Evolutionary conservation across 2,888 invertebrate genomes (phyloP).

Genomic region (Stenichneumon culpator): DNA sequence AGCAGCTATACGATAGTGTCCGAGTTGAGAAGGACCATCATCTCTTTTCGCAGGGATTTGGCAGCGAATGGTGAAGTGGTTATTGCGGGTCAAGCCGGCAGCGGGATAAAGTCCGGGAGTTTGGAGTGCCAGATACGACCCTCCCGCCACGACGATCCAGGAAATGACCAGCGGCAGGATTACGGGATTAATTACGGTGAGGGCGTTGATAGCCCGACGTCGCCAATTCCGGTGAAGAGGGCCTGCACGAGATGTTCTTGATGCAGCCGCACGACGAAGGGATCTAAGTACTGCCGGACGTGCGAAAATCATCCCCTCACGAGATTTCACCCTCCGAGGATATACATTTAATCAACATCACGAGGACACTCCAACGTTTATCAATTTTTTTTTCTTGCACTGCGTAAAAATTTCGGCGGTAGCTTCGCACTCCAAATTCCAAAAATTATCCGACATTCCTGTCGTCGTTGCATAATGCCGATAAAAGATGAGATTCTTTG

Average conservation of each 20-base stretch:
- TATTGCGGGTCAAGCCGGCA: constrained; percentile 35
- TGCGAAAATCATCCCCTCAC: constrained; percentile 65
- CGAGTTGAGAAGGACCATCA: constrained; percentile 18
- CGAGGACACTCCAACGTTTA: constrained; percentile 31
- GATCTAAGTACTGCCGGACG: constrained; percentile 56
- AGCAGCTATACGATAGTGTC: constrained; percentile 23
- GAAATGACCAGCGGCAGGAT: constrained; percentile 80
- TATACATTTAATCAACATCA: constrained; percentile 61
- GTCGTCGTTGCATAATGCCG: background rate
- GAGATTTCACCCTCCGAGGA: constrained; percentile 37
- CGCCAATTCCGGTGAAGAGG: constrained; percentile 66
- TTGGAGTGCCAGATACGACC: constrained; percentile 73
- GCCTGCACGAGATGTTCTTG: constrained; percentile 38
- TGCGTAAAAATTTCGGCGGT: background rate
- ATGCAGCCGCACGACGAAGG: constrained; percentile 46
- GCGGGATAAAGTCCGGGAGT: constrained; percentile 68
- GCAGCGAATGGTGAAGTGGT: constrained; percentile 38
- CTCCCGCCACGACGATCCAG: constrained; percentile 73
- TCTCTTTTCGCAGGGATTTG: constrained; percentile 10
- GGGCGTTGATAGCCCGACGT: constrained; percentile 83
- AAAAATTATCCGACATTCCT: background rate
- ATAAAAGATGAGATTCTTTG: background rate
- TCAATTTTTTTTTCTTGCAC: constrained; percentile 51
- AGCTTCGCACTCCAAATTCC: background rate
- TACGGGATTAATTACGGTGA: constrained; percentile 84